Conservation (phyloP, 30 jellyfish, hydroid and myxozoan genomes). For the Pelagia noctiluca region DNA sequence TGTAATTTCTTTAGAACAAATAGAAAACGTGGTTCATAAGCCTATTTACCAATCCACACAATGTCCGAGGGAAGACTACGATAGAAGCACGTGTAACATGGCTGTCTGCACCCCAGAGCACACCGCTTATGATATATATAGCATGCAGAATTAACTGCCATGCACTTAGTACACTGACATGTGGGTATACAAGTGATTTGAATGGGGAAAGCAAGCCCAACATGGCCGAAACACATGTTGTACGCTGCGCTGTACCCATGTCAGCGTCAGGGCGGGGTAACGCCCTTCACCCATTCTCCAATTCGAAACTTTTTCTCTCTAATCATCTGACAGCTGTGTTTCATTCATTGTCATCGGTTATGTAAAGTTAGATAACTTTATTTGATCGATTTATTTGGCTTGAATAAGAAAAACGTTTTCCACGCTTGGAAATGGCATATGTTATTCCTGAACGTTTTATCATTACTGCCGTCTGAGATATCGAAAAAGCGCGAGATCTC, state of each 20-base stretch:
- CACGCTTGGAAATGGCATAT: too few relatives aligned
- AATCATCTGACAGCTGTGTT: conserved; percentile 6
- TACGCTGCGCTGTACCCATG: conserved; percentile 7
- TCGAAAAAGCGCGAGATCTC: too few relatives aligned
- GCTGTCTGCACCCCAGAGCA: conserved; percentile 23
- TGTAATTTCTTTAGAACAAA: conserved; percentile 76
- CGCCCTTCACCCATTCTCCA: conserved; percentile 22
- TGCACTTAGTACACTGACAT: conserved; percentile 15
- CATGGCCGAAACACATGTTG: conserved; percentile 29
- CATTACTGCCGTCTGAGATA: too few relatives aligned
- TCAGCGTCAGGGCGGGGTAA: conserved; percentile 59
- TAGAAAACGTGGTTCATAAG: conserved; percentile 84
- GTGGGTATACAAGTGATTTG: conserved; percentile 10
- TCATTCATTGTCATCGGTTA: too few relatives aligned
- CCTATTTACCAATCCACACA: conserved; percentile 88
- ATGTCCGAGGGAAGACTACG: conserved; percentile 45
- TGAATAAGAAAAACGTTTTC: too few relatives aligned
- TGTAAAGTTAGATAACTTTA: too few relatives aligned
- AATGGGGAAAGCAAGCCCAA: background rate
- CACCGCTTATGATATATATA: background rate
- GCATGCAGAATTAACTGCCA: conserved; percentile 40
- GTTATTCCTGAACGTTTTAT: too few relatives aligned
- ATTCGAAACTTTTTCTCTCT: conserved; percentile 14
- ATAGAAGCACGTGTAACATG: conserved; percentile 68
- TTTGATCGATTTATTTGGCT: too few relatives aligned